Base-by-base conservation (phyloP, 2,797 vertebrate species). In the Melanotaenia boesemani region DNA sequence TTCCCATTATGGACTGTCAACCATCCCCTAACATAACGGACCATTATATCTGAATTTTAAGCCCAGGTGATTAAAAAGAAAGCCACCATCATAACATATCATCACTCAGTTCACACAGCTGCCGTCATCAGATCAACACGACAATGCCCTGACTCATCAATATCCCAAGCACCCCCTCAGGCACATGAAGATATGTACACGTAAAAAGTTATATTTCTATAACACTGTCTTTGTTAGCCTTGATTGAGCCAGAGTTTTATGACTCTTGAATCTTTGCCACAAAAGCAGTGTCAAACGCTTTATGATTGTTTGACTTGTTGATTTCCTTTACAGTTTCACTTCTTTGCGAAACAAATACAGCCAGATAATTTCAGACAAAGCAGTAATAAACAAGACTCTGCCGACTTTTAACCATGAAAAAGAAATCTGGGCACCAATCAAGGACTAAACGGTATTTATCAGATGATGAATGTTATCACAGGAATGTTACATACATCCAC, bases 391-490 rank as follows among this genome's bases (percentile, higher is more conserved):
- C 18, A 18, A 10, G 24, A 10, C 4, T 32, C 18, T 22, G 16
- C 32, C 13, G 1, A 11, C 52, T 37, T 68, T 63, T 52, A 48
- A 74, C 0, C n/a, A 34, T 58, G 74, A 60, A 64, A 11, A 5
- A 68, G 9, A 64, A 76, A 79, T 48, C 20, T 57, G 41, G 1
- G 0, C 22, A 77, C 30, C 67, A 64, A 62, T 44, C 5, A 48
- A 26, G 11, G 4, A n/a, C 26, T 48, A 61, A 50, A 26, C 16
- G 15, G 20, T n/a, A 3, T 41, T 30, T 54, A 54, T 28, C 60
- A 55, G 4, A 61, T 4, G 4, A 65, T 36, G 24, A 63, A 65
- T 4, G 3, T 15, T 0, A 22, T 11, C 22, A 50, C 59, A 62
- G 34, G 9, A 75, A 74, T 72, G 36, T 56, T 50, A 30, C 18